Evolutionary conservation across 2,113 vertebrate species (phyloP), one percentile per base, ranked within the genome.

Genomic region (Lampris incognitus): DNA sequence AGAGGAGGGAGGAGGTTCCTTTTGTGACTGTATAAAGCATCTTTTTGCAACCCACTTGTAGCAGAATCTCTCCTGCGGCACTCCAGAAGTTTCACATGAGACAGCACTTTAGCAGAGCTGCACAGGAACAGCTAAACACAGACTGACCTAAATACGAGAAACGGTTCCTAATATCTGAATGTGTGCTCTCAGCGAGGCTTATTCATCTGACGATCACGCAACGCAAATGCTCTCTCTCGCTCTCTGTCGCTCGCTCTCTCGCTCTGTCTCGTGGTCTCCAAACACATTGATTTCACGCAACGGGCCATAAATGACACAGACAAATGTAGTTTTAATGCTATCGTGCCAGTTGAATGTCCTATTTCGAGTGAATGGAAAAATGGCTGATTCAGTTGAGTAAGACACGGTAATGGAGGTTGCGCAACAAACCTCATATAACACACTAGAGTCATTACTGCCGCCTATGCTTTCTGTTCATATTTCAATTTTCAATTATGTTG

Each of bases 91-190:
- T 84, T 72, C 62, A 82, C 76, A 79, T 83, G 83, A 91, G 80
- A 75, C 76, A 81, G 81, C 81, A 85, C 74, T 84, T 71, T 67
- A 64, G 74, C 72, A 80, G 79, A 88, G 82, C 78, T 75, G 81
- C n/a, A 74, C 66, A 77, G 75, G 87, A 88, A 81, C 72, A 84
- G 63, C 70, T 3, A 63, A 49, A 81, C 64, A 81, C 74, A 73
- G 52, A 37, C 74, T 92, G 93, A 91, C 93, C 93, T 88, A 93
- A 78, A 92, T 92, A 83, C 50, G 59, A 49, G 52, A 80, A 63
- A 48, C 6, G 50, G 36, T 75, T 52, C 57, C 46, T 55, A 69
- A 82, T 52, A 73, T 77, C 67, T 11, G 39, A 70, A 64, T 46
- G 63, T 84, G 82, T 65, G 59, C 59, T 83, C 76, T 66, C 63